Evolutionary conservation across 2,797 vertebrate species (phyloP), one percentile per base, ranked within the genome.

Genomic region (Xerus rutilus): DNA sequence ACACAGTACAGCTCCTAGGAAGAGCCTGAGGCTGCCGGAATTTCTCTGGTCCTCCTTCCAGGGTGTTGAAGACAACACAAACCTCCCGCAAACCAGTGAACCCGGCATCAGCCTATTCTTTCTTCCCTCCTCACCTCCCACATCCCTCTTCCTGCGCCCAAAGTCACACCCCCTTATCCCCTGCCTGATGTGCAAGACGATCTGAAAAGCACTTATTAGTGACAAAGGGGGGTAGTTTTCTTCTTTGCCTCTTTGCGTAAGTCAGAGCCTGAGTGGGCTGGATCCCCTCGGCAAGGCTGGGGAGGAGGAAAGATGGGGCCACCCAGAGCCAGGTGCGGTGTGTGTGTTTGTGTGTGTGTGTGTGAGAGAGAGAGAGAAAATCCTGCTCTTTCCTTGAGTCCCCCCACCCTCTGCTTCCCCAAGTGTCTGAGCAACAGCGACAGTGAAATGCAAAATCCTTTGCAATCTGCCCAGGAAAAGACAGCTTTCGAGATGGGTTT

Each of bases 391-490:
- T 93, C 65, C 94, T 79, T 64, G 89, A 81, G 87, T 43, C 67
- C 28, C 57, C 47, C 23, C 47, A 43, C 82, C 49, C 72, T 39
- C 52, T 57, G 28, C 54, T 89, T 79, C 77, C 70, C 91, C 83
- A 93, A 94, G 89, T 86, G 81, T 96, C 86, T 96, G 94, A 97
- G 95, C 93, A 97, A 57, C 94, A 91, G 74, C 45, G 52, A 97
- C 85, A 93, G 92, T 86, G 89, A 96, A 97, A 98, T 94, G 95
- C 96, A 97, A 97, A 96, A 93, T 94, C 89, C 89, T 94, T 86
- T 96, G 96, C 97, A 97, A 96, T 97, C 96, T 98, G 97, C 96
- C 96, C 94, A 97, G 97, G 96, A 90, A 97, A 94, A 97, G 96
- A 97, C 97, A 98, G 97, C 97, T 97, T 97, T 97, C 4, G 78